These are phyloP conservation scores for Andrena camellia DNA, from an alignment of 2,888 invertebrate genomes.

Conservation along the genomic window DNA sequence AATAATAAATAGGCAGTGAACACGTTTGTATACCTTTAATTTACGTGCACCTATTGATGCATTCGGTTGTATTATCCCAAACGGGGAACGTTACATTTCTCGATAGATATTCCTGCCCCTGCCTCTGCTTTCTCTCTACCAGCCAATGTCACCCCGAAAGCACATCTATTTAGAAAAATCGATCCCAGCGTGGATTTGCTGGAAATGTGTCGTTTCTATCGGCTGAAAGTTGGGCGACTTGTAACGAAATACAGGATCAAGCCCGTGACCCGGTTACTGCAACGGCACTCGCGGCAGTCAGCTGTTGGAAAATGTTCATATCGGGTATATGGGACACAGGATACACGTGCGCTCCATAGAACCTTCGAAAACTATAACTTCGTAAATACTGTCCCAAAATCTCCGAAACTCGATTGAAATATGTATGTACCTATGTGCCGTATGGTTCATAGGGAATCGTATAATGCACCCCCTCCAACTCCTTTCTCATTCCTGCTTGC, in stretches of 20 bases:
- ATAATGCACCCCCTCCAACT: not conserved
- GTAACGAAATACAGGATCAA: constrained; percentile 53
- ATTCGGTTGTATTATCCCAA: not conserved
- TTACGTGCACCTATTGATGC: not conserved
- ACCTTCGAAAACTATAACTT: constrained; percentile 22
- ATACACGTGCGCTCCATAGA: constrained; percentile 17
- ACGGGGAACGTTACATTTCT: not conserved
- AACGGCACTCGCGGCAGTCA: constrained; percentile 36
- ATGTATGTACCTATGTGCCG: not conserved
- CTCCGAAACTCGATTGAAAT: not conserved
- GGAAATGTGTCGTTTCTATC: not conserved
- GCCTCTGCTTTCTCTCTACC: not conserved
- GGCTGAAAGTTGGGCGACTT: constrained; percentile 24
- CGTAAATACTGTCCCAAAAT: constrained; percentile 12
- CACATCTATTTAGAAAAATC: not conserved
- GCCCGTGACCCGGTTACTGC: constrained; percentile 52
- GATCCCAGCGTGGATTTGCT: not conserved
- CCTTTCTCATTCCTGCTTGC: not conserved
- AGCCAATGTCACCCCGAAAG: not conserved
- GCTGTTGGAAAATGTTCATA: constrained; percentile 60
- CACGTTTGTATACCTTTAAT: not conserved
- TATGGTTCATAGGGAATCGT: not conserved
- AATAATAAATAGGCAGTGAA: not conserved
- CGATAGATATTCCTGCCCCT: not conserved
- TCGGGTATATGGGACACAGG: constrained; percentile 30